Percentiles rank a stretch among this genome's conserved stretches.
Evolutionary conservation across 2,797 vertebrate genomes (phyloP).

Genomic region (Peromyscus attwateri): DNA sequence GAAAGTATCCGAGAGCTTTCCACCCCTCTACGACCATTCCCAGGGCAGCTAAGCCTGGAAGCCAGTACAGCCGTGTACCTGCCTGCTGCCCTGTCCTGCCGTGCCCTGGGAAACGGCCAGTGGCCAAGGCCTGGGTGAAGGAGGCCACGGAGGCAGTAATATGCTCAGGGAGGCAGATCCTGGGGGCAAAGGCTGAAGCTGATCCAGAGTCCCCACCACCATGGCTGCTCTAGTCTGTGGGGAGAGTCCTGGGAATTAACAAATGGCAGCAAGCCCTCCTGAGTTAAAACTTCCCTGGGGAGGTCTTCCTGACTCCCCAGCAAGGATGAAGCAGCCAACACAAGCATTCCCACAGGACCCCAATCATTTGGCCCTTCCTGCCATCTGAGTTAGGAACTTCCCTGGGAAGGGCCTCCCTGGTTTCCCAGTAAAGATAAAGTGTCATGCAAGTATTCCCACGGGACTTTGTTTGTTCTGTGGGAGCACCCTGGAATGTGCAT

Average conservation of each 20-base stretch:
- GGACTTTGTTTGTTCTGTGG: background rate
- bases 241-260: background rate
- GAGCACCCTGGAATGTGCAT: background rate
- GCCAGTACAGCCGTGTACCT: conserved; percentile 17
- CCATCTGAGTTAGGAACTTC: background rate
- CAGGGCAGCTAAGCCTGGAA: conserved; percentile 16
- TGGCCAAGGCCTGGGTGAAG: background rate
- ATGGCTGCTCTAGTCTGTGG: background rate
- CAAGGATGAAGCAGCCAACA: conserved; percentile 1
- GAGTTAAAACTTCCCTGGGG: background rate
- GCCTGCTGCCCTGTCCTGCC: background rate
- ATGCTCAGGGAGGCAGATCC: background rate
- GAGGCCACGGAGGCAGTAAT: background rate
- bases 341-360: background rate
- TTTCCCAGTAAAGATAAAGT: background rate
- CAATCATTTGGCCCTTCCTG: background rate
- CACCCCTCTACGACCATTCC: conserved; percentile 65
- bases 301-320: background rate
- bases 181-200: conserved; percentile 27
- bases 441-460: background rate
- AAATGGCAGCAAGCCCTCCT: background rate
- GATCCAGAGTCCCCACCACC: background rate
- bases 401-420: conserved; percentile 6
- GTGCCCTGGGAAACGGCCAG: background rate
- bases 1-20: conserved; percentile 77